A percentile compares a stretch with the other conserved stretches of the same genome.
Evolutionary conservation across 2,113 vertebrate genomes (phyloP).

Genomic region (Fukomys damarensis): DNA sequence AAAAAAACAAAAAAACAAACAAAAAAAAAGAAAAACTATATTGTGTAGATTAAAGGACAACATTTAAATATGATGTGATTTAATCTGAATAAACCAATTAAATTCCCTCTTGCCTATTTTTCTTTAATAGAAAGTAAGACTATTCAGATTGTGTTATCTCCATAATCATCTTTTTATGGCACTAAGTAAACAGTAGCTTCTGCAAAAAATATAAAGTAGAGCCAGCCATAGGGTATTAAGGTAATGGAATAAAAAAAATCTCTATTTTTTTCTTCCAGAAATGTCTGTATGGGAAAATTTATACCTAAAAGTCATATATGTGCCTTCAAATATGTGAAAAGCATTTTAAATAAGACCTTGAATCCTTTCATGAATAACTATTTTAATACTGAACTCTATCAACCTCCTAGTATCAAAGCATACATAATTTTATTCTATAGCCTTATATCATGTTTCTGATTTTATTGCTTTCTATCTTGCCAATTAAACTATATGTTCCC

Average conservation of each 20-base stretch:
- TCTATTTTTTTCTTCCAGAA: not conserved
- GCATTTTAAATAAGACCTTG: not conserved
- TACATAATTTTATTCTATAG: not conserved
- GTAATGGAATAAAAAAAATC: not conserved
- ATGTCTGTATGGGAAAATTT: not conserved
- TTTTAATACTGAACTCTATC: not conserved
- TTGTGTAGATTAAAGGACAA: not conserved
- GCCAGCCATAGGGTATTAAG: not conserved
- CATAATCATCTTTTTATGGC: not conserved
- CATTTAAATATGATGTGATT: not conserved
- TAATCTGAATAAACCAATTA: not conserved
- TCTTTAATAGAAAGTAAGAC: not conserved
- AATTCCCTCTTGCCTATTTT: not conserved
- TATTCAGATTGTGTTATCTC: not conserved
- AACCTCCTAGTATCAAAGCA: not conserved
- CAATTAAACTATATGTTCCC: not conserved
- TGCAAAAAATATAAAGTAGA: not conserved
- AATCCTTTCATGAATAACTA: not conserved
- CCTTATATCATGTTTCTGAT: not conserved
- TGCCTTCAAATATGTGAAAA: not conserved
- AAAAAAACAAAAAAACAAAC: too few relatives aligned
- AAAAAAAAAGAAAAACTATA: too few relatives aligned
- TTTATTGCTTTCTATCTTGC: not conserved
- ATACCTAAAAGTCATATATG: not conserved
- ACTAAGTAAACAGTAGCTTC: not conserved